Percentiles rank a stretch among this genome's conserved stretches.
These are phyloP conservation scores for Colaptes auratus DNA, from an alignment of 2,113 vertebrate genomes.

Conservation along the genomic window DNA sequence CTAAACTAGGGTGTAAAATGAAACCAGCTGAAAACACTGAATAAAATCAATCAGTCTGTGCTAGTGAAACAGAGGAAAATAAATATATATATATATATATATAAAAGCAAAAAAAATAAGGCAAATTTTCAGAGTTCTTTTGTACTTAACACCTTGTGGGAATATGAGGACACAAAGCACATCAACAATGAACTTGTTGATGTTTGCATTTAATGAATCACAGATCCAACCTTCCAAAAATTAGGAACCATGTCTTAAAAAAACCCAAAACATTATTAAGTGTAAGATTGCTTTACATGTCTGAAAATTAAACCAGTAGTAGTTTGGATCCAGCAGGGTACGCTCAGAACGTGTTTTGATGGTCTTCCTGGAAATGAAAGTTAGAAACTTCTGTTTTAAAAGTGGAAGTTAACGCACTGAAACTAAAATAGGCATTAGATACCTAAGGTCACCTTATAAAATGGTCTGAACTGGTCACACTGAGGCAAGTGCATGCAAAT, in stretches of 20 bases:
- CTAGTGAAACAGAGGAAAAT: not conserved
- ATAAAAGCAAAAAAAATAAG: not conserved
- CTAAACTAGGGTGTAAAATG: not conserved
- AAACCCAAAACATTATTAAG: not conserved
- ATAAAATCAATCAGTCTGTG: not conserved
- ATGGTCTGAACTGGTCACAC: not conserved
- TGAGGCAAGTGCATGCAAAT: not conserved
- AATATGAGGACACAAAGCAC: not conserved
- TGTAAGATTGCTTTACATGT: not conserved
- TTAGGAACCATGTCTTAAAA: not conserved
- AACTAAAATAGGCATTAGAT: not conserved
- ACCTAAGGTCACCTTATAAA: not conserved
- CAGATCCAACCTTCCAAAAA: not conserved
- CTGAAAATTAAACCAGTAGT: not conserved
- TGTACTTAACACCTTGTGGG: not conserved
- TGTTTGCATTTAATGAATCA: not conserved
- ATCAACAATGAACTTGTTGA: not conserved
- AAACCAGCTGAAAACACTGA: not conserved
- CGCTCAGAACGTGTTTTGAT: not conserved
- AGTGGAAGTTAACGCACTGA: not conserved
- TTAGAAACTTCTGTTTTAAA: not conserved
- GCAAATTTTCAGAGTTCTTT: not conserved
- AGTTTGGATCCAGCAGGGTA: not conserved
- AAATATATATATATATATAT: not conserved
- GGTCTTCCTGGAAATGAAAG: not conserved